These are phyloP conservation scores for Hirtodrosophila trivittata DNA, from an alignment of 2,888 invertebrate genomes.

Conservation along the genomic window DNA sequence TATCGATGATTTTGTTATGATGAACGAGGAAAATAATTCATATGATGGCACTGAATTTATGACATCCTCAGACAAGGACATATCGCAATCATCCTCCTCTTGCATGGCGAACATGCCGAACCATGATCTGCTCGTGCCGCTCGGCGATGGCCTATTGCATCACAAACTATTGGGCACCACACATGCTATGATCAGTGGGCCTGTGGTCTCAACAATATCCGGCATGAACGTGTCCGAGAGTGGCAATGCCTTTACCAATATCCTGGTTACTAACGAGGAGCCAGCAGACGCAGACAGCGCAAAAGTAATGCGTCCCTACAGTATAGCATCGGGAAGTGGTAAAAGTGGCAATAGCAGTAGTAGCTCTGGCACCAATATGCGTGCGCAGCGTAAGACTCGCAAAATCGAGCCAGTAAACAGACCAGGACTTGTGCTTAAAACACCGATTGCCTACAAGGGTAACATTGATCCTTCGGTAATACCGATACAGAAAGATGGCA, in stretches of 20 bases:
- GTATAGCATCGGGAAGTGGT: slow-evolving; percentile 47
- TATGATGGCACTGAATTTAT: slow-evolving; percentile 82
- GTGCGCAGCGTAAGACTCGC: slow-evolving; percentile 82
- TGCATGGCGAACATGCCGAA: slow-evolving; percentile 66
- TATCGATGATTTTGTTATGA: slow-evolving; percentile 83
- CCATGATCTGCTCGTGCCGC: slow-evolving; percentile 74
- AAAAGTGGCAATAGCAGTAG: slow-evolving; percentile 37
- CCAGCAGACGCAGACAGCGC: slow-evolving; percentile 21
- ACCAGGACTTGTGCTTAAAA: slow-evolving; percentile 89
- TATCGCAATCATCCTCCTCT: slow-evolving; percentile 70
- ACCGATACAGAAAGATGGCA: slow-evolving; percentile 94
- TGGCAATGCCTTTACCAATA: slow-evolving; percentile 57
- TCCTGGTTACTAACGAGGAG: slow-evolving; percentile 51
- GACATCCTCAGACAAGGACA: slow-evolving; percentile 73
- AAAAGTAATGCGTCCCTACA: slow-evolving; percentile 37
- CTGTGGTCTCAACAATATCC: slow-evolving; percentile 10
- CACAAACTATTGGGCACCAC: slow-evolving; percentile 72
- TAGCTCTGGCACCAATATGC: slow-evolving; percentile 46
- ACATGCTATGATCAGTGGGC: slow-evolving; percentile 43
- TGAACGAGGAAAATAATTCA: slow-evolving; percentile 83
- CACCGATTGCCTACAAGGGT: slow-evolving; percentile 91
- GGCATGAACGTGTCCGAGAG: slow-evolving; percentile 16
- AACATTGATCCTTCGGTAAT: slow-evolving; percentile 93
- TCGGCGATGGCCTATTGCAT: slow-evolving; percentile 70
- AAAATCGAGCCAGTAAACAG: slow-evolving; percentile 90